These are phyloP conservation scores for Perizoma affinitatum DNA, from an alignment of 2,888 invertebrate species.

Conservation along the genomic window DNA sequence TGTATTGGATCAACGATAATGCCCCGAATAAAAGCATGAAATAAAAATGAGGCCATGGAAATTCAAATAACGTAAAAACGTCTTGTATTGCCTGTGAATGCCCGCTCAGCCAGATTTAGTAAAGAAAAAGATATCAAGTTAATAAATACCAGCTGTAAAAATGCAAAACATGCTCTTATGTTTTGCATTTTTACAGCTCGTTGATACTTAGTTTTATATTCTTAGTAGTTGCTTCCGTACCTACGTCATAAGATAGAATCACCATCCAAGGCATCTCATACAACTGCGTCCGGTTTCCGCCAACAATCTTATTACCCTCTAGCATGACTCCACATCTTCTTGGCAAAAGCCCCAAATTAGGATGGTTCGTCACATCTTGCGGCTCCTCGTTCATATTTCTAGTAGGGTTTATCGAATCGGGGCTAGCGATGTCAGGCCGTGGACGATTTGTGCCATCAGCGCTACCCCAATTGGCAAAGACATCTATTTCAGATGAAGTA, in stretches of 20 bases:
- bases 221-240: constrained; percentile 42
- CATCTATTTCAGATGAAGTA: constrained; percentile 1
- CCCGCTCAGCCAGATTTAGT: no score
- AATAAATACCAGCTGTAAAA: neutral
- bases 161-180: no score
- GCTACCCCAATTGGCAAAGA: constrained; percentile 17
- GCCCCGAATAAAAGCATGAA: no score
- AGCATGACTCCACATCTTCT: constrained; percentile 81
- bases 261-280: constrained; percentile 91
- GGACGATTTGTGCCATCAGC: neutral
- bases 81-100: no score
- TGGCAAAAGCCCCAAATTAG: constrained; percentile 52
- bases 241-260: constrained; percentile 84
- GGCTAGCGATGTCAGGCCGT: neutral
- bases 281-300: constrained; percentile 85
- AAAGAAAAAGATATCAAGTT: no score
- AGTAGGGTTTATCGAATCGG: constrained; percentile 9
- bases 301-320: constrained; percentile 81
- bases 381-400: constrained; percentile 24
- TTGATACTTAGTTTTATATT: no score
- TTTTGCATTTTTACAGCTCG: no score
- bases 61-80: no score
- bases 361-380: constrained; percentile 39
- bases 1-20: no score
- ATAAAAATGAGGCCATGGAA: no score